Evolutionary conservation across 2,797 vertebrate genomes (phyloP).

Genomic region (Gephyroberyx darwinii): DNA sequence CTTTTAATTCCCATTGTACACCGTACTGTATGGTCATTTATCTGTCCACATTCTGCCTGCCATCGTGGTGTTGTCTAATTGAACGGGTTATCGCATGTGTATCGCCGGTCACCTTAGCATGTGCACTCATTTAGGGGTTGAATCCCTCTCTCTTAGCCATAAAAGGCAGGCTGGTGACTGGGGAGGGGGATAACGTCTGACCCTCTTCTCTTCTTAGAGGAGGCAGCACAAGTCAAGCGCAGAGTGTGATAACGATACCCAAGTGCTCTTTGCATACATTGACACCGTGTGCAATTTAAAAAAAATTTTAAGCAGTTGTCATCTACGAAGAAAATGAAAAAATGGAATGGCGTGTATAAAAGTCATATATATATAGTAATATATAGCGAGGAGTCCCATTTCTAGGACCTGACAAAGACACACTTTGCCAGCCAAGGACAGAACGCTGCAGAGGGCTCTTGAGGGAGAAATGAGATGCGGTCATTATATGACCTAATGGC

Average conservation of each 20-base stretch:
- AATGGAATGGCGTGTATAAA: constrained; percentile 1
- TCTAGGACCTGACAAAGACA: constrained; percentile 35
- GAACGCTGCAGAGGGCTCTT: constrained; percentile 68
- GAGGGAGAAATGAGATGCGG: constrained; percentile 68
- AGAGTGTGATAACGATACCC: constrained; percentile 61
- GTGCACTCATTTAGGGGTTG: constrained; percentile 76
- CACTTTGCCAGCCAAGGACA: constrained; percentile 60
- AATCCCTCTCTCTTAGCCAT: constrained; percentile 67
- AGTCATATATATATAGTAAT: constrained; percentile 15
- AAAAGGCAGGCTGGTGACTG: constrained; percentile 63
- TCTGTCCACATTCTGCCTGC: constrained; percentile 73
- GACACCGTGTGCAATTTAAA: background rate
- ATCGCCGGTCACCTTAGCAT: constrained; percentile 79
- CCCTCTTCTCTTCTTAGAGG: constrained; percentile 72
- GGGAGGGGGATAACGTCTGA: constrained; percentile 66
- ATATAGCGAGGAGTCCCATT: constrained; percentile 8
- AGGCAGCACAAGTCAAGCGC: constrained; percentile 78
- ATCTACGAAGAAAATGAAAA: background rate
- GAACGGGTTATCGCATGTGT: constrained; percentile 71
- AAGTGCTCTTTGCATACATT: constrained; percentile 27
- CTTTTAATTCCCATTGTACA: constrained; percentile 84
- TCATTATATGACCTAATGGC: constrained; percentile 75
- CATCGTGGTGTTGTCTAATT: constrained; percentile 68
- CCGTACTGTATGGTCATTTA: constrained; percentile 87
- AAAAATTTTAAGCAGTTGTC: constrained; percentile 12